Base-by-base conservation (phyloP, 2,888 invertebrate genomes). In the Trachelus tabidus region DNA sequence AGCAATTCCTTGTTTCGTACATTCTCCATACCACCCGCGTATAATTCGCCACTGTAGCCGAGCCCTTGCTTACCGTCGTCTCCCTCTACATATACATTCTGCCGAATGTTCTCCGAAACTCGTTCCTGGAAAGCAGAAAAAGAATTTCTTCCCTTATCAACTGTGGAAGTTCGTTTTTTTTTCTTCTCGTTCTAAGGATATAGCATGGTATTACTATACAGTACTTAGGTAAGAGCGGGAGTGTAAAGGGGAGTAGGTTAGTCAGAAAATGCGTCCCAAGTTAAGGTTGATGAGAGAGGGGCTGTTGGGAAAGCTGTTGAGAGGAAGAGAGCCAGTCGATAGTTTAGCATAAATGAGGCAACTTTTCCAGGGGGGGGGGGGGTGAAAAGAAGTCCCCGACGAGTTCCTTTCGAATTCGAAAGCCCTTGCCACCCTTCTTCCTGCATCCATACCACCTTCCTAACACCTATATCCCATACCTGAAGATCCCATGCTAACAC, bases 311-410 rank as follows among this genome's bases (percentile, higher is more conserved):
- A 34, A 34, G 33, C 15, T 56, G 23, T 12, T 23, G 71, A 33
- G 71, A n/a, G 34, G 35, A 34, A 34, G 37, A 30, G 74, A 30
- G n/a, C 23, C 12, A 74, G 81, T 80, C 82, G 82, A 84, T 84
- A 85, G 88, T 87, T 88, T 87, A 86, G 84, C 87, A 85, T 87
- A 87, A 88, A 87, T 85, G 87, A 85, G 85, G 82, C 85, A 87
- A 88, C 85, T 89, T 88, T 88, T 87, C 84, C 83, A 78, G 73
- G 37, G 37, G 79, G 76, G 79, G 73, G 37, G 37, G 79, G 76
- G 79, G 78, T 35, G 79, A 82, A 79, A 75, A 79, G 79, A 82
- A 82, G 79, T 77, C 80, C 12, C 12, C 4, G 79, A 83, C 23
- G 83, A 79, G 80, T 75, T 81, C 85, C 84, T 73, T 79, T 76